These are phyloP conservation scores for Caretta caretta DNA, from an alignment of 2,113 vertebrate genomes.

Conservation along the genomic window DNA sequence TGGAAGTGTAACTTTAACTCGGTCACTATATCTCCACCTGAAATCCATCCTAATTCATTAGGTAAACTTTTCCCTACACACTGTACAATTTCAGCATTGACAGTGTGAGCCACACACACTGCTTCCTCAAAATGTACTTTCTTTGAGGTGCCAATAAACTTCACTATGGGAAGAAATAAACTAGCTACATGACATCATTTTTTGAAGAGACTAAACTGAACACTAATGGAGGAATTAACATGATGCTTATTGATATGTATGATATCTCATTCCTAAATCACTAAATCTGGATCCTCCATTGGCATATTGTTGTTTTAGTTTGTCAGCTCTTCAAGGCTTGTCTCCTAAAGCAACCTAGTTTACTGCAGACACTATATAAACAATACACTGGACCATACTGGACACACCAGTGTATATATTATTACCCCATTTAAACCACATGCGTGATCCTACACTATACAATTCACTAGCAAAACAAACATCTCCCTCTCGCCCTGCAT, in stretches of 20 bases:
- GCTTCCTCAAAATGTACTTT: neutral
- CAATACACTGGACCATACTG: neutral
- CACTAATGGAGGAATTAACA: neutral
- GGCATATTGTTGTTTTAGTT: neutral
- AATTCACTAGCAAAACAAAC: neutral
- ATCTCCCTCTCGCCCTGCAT: neutral
- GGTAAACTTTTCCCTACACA: too few species aligned
- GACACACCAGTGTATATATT: neutral
- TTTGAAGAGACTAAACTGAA: neutral
- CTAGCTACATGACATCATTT: neutral
- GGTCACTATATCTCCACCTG: neutral
- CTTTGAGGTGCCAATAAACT: neutral
- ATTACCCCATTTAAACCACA: neutral
- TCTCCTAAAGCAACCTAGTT: neutral
- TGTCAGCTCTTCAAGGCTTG: neutral
- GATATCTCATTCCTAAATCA: neutral
- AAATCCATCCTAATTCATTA: neutral
- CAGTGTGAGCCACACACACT: neutral
- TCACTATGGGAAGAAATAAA: neutral
- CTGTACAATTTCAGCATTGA: neutral
- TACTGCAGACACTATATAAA: neutral
- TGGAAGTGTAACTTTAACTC: neutral
- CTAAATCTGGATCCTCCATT: neutral
- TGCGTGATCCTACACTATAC: neutral
- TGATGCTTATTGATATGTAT: neutral